Percentiles rank a stretch among this genome's conserved stretches.
These are phyloP conservation scores for Rhamnusium bicolor DNA, from an alignment of 2,888 invertebrate genomes.

Conservation along the genomic window DNA sequence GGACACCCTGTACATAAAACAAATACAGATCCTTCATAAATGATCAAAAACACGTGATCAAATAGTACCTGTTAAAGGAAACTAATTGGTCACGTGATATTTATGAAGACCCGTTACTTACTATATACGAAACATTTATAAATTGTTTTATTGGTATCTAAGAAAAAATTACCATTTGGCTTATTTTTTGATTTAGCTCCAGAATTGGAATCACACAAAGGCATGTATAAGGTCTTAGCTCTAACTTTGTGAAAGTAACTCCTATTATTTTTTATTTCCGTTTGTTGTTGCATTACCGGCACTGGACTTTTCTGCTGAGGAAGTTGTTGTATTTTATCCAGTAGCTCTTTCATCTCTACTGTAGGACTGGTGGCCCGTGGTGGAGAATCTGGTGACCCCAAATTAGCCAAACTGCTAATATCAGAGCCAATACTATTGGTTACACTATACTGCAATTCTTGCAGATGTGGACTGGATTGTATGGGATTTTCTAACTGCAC, in stretches of 20 bases:
- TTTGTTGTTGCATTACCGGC: constrained; percentile 70
- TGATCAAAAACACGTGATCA: too few relatives aligned
- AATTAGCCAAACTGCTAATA: constrained; percentile 79
- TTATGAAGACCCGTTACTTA: too few relatives aligned
- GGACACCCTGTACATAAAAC: too few relatives aligned
- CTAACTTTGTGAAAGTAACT: constrained; percentile 73
- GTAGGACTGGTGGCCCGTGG: constrained; percentile 89
- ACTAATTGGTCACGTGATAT: too few relatives aligned
- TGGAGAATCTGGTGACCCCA: constrained; percentile 82
- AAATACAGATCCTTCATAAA: too few relatives aligned
- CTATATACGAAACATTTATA: too few relatives aligned
- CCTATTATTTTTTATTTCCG: constrained; percentile 58
- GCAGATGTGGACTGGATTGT: constrained; percentile 58
- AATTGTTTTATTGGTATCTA: too few relatives aligned
- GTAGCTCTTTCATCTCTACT: constrained; percentile 81
- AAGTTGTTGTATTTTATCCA: constrained; percentile 81
- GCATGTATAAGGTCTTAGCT: constrained; percentile 82
- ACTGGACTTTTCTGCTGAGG: constrained; percentile 71
- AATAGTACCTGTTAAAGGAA: too few relatives aligned
- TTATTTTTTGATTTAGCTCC: constrained; percentile 52
- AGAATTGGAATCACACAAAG: constrained; percentile 70
- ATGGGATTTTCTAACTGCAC: constrained; percentile 59
- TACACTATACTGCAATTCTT: constrained; percentile 65
- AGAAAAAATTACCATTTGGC: constrained; percentile 56
- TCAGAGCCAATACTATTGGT: constrained; percentile 73